A percentile compares a stretch with the other conserved stretches of the same genome.
Evolutionary conservation across 2,888 invertebrate genomes (phyloP).

Genomic region (Agrochola macilenta): DNA sequence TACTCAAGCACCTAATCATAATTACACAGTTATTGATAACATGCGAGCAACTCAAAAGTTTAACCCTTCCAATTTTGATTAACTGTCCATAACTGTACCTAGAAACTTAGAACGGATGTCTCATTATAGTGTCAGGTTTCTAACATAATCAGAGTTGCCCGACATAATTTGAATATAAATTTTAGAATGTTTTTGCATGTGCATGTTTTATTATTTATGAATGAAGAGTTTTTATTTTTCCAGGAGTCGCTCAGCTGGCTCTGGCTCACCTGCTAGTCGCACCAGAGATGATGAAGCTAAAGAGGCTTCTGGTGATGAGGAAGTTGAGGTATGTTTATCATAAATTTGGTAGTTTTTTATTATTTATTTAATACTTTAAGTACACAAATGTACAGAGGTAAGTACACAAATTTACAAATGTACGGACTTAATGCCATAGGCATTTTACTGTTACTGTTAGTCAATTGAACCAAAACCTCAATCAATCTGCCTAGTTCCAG

Average conservation of each 20-base stretch:
- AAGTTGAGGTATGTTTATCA: constrained; percentile 86
- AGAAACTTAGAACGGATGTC: neutral
- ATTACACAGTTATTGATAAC: constrained; percentile 10
- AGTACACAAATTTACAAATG: too few relatives aligned
- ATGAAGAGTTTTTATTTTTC: constrained; percentile 10
- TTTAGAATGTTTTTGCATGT: neutral
- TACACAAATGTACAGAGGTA: too few relatives aligned
- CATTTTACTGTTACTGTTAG: neutral
- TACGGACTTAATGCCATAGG: too few relatives aligned
- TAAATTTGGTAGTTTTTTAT: neutral
- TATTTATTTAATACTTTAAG: too few relatives aligned
- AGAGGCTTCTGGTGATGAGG: constrained; percentile 93
- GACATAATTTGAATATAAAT: neutral
- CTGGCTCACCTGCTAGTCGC: constrained; percentile 81
- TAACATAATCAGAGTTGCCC: neutral
- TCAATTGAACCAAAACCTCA: neutral
- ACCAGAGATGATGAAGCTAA: constrained; percentile 92
- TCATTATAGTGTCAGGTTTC: neutral
- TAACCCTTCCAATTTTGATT: neutral
- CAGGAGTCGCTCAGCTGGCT: constrained; percentile 87
- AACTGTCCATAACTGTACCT: neutral
- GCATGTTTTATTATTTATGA: neutral
- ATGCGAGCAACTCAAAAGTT: neutral
- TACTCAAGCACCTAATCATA: neutral
- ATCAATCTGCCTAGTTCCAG: neutral